These are phyloP conservation scores for Blastomussa wellsi DNA, from an alignment of 92 coral and sea anemone genomes.

Conservation along the genomic window DNA sequence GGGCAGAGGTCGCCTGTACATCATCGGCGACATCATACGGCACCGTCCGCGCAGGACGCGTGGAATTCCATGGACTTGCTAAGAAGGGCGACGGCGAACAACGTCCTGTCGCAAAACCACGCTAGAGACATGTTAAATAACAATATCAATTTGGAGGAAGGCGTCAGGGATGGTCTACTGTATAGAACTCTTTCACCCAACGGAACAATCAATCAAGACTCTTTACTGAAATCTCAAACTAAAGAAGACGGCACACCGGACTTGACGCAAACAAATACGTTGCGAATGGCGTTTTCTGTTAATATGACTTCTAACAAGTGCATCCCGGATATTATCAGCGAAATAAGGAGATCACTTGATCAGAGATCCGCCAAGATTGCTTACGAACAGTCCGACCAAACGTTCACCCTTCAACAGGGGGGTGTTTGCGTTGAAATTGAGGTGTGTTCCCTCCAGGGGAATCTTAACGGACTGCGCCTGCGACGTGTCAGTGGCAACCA, in stretches of 20 bases:
- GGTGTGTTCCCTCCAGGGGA: slow-evolving; percentile 79
- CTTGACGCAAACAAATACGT: slow-evolving; percentile 67
- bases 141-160: slow-evolving; percentile 86
- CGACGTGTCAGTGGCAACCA: slow-evolving; percentile 92
- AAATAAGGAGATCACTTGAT: slow-evolving; percentile 87
- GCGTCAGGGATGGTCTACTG: slow-evolving; percentile 67
- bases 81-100: slow-evolving; percentile 88
- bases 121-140: slow-evolving; percentile 93
- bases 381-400: slow-evolving; percentile 84
- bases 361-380: slow-evolving; percentile 76
- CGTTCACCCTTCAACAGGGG: slow-evolving; percentile 88
- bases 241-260: slow-evolving; percentile 77
- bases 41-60: slow-evolving; percentile 82
- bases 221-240: slow-evolving; percentile 66
- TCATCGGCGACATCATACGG: slow-evolving; percentile 96
- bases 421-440: slow-evolving; percentile 94
- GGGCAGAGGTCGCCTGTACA: slow-evolving; percentile 68
- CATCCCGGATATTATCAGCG: slow-evolving; percentile 87
- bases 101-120: slow-evolving; percentile 75
- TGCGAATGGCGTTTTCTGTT: slow-evolving; percentile 83
- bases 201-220: slow-evolving; percentile 77
- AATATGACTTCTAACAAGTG: slow-evolving; percentile 90
- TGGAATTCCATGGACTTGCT: slow-evolving; percentile 89
- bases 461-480: slow-evolving; percentile 89
- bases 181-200: slow-evolving; percentile 82